Base-by-base conservation (phyloP, 2,113 vertebrate species). In the Eira barbara region DNA sequence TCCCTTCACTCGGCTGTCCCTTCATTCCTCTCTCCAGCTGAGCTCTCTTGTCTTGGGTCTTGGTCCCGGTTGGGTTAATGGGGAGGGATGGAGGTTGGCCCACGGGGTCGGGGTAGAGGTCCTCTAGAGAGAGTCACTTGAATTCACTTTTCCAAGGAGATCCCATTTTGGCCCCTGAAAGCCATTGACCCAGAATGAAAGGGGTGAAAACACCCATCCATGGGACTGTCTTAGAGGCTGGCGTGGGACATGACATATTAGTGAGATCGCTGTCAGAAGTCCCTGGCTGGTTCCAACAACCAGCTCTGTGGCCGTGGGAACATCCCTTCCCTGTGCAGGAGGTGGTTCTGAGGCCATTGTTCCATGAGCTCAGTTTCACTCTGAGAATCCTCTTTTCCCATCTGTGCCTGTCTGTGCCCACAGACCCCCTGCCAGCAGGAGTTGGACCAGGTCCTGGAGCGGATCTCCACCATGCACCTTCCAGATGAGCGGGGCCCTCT, bases 401-500 rank as follows among this genome's bases (percentile, higher is more conserved):
- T 11, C 69, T 73, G 55, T 87, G 59, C 83, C 21, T 17, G 9
- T 18, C 42, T 94, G 45, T 76, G 47, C 59, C 86, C 96, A 27
- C 98, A 99, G 99, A 99, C 99, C 21, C 98, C 99, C 88, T 99
- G 99, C 99, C 99, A 99, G 98, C 99, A 99, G 98, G 99, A 99
- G 97, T 78, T 99, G 98, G 99, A 99, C 98, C 98, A 98, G 96
- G 99, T 99, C 96, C 98, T 99, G 95, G 99, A 99, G 97, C 99
- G 99, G 91, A 99, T 99, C 97, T 99, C 99, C 9, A 99, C 98
- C 97, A 99, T 99, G 99, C 99, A 99, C 89, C 98, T 99, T 57
- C 99, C 99, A 0, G 99, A 99, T 94, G 99, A 99, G 91, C 98
- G 99, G 86, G 99, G 99, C 6, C 99, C 99, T 0, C 98, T 99